Evolutionary conservation across 2,888 invertebrate species (phyloP), one percentile per base, ranked within the genome.

Genomic region (Phytoseiulus persimilis): DNA sequence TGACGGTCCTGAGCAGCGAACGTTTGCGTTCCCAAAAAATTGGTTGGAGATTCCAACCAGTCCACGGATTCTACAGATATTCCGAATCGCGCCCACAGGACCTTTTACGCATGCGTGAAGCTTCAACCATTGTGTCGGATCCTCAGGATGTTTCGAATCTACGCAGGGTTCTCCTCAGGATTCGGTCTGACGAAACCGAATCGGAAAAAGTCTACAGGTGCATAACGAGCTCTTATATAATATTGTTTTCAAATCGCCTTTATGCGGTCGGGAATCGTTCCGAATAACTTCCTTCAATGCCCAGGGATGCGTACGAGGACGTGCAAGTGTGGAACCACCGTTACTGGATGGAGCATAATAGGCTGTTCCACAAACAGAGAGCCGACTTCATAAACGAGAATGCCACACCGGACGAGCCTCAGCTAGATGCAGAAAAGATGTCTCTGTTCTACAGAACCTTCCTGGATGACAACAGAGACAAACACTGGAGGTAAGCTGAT

Each of bases 81-180:
- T 46, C 6, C 14, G 46, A 46, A 14, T 46, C 9, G 18, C 65
- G 32, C 18, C 23, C 23, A 9, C 87, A 87, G 87, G 87, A 87
- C 45, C 87, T 87, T 32, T 39, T 31, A 6, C 32, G 87, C 6
- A 87, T 45, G 1, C 33, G 32, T 23, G 32, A 39, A 33, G 31
- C 32, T 3, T 3, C 32, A 11, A 87, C 87, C 39, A 33, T 87
- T 11, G 87, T 87, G 32, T 33, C 87, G 5, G 39, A 33, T 6
- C 87, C 87, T 87, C 32, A 87, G 11, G 45, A 33, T n/a, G 87
- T n/a, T 6, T 87, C 87, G 32, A 87, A 87, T 33, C 87, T 87
- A 1, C 87, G 87, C 9, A 33, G 87, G 45, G 33, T 87, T 28
- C 45, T 39, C 33, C 6, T 87, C 28, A 31, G 33, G 33, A 87